phyloP scores from a whole-genome alignment of 2,113 vertebrate genomes.

The Heteronetta atricapilla region DNA sequence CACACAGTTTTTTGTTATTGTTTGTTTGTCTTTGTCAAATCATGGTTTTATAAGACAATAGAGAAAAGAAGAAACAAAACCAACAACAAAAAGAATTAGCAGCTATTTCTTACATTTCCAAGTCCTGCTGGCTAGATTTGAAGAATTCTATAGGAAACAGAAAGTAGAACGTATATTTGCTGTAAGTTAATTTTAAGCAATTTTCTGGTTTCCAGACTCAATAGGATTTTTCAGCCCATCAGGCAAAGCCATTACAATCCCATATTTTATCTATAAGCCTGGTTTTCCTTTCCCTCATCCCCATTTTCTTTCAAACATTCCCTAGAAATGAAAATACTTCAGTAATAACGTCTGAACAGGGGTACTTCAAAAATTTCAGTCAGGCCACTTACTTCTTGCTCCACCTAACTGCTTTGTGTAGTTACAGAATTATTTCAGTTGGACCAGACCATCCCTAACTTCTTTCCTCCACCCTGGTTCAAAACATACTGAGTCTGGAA shows the following conservation, averaged over 20 bases:
- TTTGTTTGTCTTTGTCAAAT: not conserved
- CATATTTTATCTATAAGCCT: not conserved
- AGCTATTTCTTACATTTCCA: not conserved
- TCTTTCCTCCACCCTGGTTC: not conserved
- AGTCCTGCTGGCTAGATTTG: not conserved
- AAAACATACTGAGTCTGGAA: not conserved
- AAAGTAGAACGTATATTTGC: not conserved
- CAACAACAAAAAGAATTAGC: not conserved
- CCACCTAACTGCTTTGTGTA: not conserved
- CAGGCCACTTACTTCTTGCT: not conserved
- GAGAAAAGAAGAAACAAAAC: too few relatives aligned
- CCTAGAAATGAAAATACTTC: not conserved
- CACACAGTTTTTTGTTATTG: not conserved
- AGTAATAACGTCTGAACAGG: not conserved
- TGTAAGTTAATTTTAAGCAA: not conserved
- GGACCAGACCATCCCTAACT: not conserved
- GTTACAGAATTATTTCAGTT: not conserved
- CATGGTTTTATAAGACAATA: not conserved
- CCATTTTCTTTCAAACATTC: not conserved
- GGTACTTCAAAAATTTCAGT: too few relatives aligned
- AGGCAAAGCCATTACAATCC: not conserved
- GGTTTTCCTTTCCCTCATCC: not conserved
- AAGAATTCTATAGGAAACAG: not conserved
- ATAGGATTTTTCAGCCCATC: not conserved
- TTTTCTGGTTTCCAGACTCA: not conserved